A percentile compares a stretch with the other conserved stretches of the same genome.
phyloP scores from a whole-genome alignment of 2,888 invertebrate species.

The Embidobia sp. region DNA sequence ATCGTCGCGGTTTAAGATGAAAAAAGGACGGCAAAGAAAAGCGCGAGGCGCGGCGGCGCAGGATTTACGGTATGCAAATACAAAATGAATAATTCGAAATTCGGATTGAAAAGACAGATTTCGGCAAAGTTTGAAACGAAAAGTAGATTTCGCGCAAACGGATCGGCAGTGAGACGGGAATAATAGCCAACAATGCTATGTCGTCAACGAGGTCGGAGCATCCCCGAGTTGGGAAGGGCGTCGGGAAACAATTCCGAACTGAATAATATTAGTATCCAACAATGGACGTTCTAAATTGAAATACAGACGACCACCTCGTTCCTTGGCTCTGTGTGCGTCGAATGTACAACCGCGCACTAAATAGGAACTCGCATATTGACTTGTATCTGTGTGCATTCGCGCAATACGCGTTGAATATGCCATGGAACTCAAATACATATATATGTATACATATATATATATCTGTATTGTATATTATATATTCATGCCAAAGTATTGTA shows the following conservation, averaged over 20 bases:
- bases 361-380: conserved; percentile 54
- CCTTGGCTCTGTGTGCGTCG: conserved; percentile 61
- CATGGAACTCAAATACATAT: conserved; percentile 43
- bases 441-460: conserved; percentile 14
- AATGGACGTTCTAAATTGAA: conserved; percentile 79
- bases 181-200: conserved; percentile 64
- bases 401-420: conserved; percentile 53
- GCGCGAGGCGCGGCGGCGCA: conserved; percentile 2
- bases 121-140: conserved; percentile 66
- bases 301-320: conserved; percentile 74
- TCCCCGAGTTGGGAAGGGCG: conserved; percentile 68
- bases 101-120: conserved; percentile 65
- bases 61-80: conserved; percentile 57
- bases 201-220: conserved; percentile 65
- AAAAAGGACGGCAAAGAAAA: conserved; percentile 4
- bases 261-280: conserved; percentile 80
- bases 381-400: conserved; percentile 57
- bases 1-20: no score
- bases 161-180: conserved; percentile 64
- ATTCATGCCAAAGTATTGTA: conserved; percentile 23
- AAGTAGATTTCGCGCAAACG: conserved; percentile 62
- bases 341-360: conserved; percentile 57
- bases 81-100: conserved; percentile 62
- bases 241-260: conserved; percentile 79
- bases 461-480: conserved; percentile 52